These are phyloP conservation scores for Noctilio leporinus DNA, from an alignment of 2,113 vertebrate genomes.

Conservation along the genomic window DNA sequence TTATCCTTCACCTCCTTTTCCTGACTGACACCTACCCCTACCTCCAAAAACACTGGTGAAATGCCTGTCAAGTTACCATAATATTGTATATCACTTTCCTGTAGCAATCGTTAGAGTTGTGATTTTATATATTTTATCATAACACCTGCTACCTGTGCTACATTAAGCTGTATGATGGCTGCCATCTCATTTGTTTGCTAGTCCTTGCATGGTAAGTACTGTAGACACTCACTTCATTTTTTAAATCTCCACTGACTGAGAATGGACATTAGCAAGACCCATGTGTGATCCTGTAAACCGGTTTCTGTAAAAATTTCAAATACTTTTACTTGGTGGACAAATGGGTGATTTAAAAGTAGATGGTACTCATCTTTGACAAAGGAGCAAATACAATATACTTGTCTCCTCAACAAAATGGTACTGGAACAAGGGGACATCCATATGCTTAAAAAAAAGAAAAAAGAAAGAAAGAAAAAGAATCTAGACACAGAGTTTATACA, in stretches of 20 bases:
- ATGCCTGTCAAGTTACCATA: background rate
- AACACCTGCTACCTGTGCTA: background rate
- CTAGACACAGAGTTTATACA: background rate
- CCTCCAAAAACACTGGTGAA: background rate
- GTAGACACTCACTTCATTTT: background rate
- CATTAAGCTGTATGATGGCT: background rate
- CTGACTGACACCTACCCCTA: background rate
- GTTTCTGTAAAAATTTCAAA: background rate
- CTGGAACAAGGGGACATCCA: background rate
- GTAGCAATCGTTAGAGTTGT: background rate
- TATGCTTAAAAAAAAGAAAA: background rate
- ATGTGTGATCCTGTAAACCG: background rate
- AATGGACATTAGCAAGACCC: background rate
- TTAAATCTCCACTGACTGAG: background rate
- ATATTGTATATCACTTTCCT: background rate
- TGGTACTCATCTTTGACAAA: background rate
- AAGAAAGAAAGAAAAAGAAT: too few species aligned
- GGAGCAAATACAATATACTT: background rate
- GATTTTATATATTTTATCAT: background rate
- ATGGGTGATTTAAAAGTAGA: background rate
- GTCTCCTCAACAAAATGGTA: background rate
- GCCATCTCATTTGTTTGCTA: background rate
- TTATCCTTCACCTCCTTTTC: background rate
- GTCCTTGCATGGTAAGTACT: accelerated
- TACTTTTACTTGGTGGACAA: background rate